Conservation (phyloP, 2,113 vertebrate genomes). For the Martes martes region DNA sequence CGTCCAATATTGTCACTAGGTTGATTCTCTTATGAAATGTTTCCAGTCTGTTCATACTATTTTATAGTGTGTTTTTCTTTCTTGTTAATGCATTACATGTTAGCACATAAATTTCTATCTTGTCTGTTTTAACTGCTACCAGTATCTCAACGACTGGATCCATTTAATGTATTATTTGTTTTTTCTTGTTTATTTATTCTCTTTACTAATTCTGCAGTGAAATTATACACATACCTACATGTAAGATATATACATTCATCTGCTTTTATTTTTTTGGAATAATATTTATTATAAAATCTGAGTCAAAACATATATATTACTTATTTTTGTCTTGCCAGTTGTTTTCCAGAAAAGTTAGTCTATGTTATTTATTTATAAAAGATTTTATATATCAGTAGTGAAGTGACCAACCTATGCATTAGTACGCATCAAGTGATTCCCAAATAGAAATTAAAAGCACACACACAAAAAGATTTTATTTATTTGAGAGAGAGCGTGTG, state of each 20-base stretch:
- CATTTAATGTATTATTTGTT: background rate
- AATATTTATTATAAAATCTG: background rate
- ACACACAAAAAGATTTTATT: background rate
- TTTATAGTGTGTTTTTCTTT: background rate
- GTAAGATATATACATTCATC: background rate
- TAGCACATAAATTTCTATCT: background rate
- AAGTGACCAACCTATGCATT: background rate
- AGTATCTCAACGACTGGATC: background rate
- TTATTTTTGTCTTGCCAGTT: conserved; percentile 39
- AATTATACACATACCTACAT: background rate
- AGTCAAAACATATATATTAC: background rate
- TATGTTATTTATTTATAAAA: background rate
- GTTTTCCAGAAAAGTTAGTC: background rate
- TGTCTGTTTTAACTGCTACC: conserved; percentile 2
- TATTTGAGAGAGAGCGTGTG: background rate
- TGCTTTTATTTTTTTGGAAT: conserved; percentile 15
- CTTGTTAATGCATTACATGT: background rate
- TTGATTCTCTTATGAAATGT: background rate
- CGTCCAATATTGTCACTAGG: background rate
- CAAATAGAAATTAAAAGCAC: conserved; percentile 34
- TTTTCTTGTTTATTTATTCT: background rate
- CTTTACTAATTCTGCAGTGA: conserved; percentile 7
- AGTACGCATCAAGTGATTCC: conserved; percentile 41
- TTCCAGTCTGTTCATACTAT: background rate
- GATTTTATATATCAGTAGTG: background rate